A percentile compares a stretch with the other conserved stretches of the same genome.
Conservation (phyloP, 1,140 invertebrate genomes). For the Battus philenor region DNA sequence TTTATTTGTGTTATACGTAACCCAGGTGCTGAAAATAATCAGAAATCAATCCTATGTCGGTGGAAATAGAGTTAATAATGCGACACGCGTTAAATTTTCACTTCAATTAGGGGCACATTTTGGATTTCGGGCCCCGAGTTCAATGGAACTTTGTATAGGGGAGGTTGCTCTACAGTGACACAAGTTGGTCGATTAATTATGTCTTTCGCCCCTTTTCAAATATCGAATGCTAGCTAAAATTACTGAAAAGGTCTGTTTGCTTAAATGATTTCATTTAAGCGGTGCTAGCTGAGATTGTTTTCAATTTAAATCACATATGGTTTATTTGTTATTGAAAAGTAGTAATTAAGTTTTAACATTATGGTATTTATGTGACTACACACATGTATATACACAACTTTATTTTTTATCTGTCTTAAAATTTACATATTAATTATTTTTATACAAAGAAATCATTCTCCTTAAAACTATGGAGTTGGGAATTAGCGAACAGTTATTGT, state of each 20-base stretch:
- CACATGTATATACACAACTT: too few species aligned
- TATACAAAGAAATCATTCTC: too few species aligned
- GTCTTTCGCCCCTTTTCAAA: constrained; percentile 47
- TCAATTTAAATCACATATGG: too few species aligned
- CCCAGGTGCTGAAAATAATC: not conserved
- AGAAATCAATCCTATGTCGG: constrained; percentile 24
- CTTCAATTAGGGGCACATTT: constrained; percentile 49
- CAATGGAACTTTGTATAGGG: constrained; percentile 26
- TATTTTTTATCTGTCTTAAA: too few species aligned
- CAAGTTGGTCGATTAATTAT: constrained; percentile 65
- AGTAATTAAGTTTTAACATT: too few species aligned
- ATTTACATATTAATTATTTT: too few species aligned
- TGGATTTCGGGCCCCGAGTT: constrained; percentile 26
- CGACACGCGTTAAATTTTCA: constrained; percentile 15
- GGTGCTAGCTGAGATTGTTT: constrained; percentile 27
- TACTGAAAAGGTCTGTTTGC: constrained; percentile 48
- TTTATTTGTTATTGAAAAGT: too few species aligned
- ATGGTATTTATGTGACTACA: too few species aligned
- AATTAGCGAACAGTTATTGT: too few species aligned
- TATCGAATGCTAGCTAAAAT: constrained; percentile 40
- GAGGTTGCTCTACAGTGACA: constrained; percentile 39
- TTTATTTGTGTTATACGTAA: constrained; percentile 19
- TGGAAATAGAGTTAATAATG: constrained; percentile 27
- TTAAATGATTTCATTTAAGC: constrained; percentile 49
- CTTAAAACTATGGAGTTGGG: too few species aligned